Evolutionary conservation across 2,888 invertebrate species (phyloP), one percentile per base, ranked within the genome.

Genomic region (Aquatica leii): DNA sequence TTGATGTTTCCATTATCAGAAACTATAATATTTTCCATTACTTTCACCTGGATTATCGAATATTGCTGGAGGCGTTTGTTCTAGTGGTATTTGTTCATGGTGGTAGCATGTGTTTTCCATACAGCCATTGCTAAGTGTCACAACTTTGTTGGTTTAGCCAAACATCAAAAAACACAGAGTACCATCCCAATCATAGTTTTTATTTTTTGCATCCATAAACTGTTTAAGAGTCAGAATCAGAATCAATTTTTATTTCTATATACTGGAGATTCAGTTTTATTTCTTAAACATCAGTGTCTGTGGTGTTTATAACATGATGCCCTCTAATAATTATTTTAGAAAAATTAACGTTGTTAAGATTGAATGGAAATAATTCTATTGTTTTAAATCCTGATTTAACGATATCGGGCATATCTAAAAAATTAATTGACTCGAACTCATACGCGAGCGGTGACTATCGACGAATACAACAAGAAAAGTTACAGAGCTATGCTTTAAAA

Each of bases 261-360:
- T 37, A 37, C 37, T 37, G 11, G 2, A 37, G 37, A 37, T 37
- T 2, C 4, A 24, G 24, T 24, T 24, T 24, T 4, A 24, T 6
- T 4, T 24, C 6, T 24, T 24, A 2, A 24, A 24, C 24, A 6
- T 24, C 24, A 6, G 4, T 6, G 24, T 24, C 24, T 4, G 4
- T 24, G 24, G 6, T 24, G 24, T 24, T 24, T 6, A 24, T 24
- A 4, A 24, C 24, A 11, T 37, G 37, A 4, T 3, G n/a, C 37
- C 12, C 37, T 37, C 37, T 37, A 37, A 37, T 37, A 37, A 37
- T 31, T n/a, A 37, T n/a, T 37, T 37, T 37, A 37, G 37, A 37
- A 12, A 37, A 37, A 37, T 37, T 11, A 37, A 37, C 37, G 37
- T 37, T n/a, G 37, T 12, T 37, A 3, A 37, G 4, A 37, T 37